phyloP scores from a whole-genome alignment of 2,888 invertebrate species.

The Troides aeacus region DNA sequence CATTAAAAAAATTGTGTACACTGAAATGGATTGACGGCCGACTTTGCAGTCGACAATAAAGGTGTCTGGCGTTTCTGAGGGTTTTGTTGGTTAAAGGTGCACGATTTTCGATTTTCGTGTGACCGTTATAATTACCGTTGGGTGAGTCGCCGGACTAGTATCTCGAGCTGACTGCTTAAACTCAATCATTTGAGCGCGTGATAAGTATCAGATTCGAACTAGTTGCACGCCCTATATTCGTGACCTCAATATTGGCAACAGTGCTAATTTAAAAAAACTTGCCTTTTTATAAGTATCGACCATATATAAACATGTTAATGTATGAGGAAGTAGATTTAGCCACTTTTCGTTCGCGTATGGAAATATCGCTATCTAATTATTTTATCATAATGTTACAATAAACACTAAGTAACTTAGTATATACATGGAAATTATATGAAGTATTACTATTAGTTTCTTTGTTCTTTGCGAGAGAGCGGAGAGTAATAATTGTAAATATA shows the following conservation, averaged over 20 bases:
- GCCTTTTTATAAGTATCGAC: background rate
- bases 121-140: slow-evolving; percentile 77
- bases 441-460: no score
- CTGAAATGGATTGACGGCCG: background rate
- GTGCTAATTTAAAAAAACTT: background rate
- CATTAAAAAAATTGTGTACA: background rate
- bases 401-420: no score
- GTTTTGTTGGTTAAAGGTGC: slow-evolving; percentile 54
- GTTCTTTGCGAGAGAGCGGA: no score
- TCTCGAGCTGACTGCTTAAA: slow-evolving; percentile 63
- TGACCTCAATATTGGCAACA: slow-evolving; percentile 26
- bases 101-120: slow-evolving; percentile 73
- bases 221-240: slow-evolving; percentile 50
- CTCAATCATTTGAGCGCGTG: slow-evolving; percentile 51
- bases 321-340: no score
- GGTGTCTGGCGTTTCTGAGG: slow-evolving; percentile 40
- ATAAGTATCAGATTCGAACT: slow-evolving; percentile 38
- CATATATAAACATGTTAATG: background rate
- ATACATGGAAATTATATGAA: no score
- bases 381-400: no score
- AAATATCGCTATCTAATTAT: no score
- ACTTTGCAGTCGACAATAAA: slow-evolving; percentile 18
- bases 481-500: no score
- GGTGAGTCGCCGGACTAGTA: slow-evolving; percentile 73
- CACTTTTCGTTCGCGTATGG: no score